Evolutionary conservation across 37 sponge, comb jelly and placozoan species (phyloP), one percentile per base, ranked within the genome.

Genomic region (Lycopodina hypogea): DNA sequence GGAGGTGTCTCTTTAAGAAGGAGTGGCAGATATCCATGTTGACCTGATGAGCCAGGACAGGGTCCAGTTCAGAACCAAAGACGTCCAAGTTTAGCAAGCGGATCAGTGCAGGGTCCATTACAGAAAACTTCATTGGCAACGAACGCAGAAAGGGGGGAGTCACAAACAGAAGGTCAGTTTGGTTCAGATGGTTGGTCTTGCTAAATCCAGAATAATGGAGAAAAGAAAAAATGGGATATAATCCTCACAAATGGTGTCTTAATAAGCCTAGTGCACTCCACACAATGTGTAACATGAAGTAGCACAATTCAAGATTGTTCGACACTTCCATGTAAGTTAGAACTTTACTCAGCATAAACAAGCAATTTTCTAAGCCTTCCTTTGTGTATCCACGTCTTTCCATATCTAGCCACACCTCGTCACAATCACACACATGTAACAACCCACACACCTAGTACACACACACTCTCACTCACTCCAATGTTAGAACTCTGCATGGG

Each of bases 1-100:
- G 80, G 28, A 91, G 73, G 70, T 80, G 65, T 69, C 92, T 71
- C 19, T 64, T 91, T 17, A 91, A 64, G 64, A 91, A 91, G 56
- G 84, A 77, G 42, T 80, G 75, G 36, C 78, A 70, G 64, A 83
- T 34, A 29, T 86, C 76, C 74, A 80, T 72, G 65, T 79, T 86
- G 35, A 76, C 48, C 45, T 57, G 23, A 63, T 79, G 87, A 55
- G 73, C 84, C 2, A 64, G 38, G 9, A 0, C 34, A 19, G 69
- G 68, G 56, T 89, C 88, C 38, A 76, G 36, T 38, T 41, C 19
- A 29, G 79, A 78, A 4, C 59, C n/a, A n/a, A n/a, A 70, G 64
- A 83, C 22, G 37, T 86, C 76, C 74, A 80, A 65, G 65, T 79
- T 86, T 24, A 76, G 39, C 45, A 42, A 12, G 72, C 75, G 87